Percentiles rank a stretch among this genome's conserved stretches.
Conservation (phyloP, 2,797 vertebrate genomes). For the Danio aesculapii region DNA sequence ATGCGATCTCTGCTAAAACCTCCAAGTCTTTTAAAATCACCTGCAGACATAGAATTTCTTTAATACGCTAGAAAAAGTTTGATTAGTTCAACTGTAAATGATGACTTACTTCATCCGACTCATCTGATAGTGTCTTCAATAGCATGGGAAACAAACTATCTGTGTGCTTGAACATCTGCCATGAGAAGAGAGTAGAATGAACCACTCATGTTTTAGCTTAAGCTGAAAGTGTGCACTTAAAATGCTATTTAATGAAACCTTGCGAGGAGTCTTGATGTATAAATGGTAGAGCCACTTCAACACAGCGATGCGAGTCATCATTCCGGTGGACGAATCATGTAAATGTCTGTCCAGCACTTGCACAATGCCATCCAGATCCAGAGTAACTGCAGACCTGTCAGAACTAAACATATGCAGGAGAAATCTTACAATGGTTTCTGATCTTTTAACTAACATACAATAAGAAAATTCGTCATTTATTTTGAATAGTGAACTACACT, state of each 20-base stretch:
- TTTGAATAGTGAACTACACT: no score
- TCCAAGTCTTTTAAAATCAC: constrained; percentile 97
- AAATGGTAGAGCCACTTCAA: constrained; percentile 98
- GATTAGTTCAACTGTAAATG: not conserved
- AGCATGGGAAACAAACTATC: constrained; percentile 97
- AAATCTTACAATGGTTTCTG: not conserved
- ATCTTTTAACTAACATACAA: not conserved
- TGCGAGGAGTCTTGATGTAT: constrained; percentile 97
- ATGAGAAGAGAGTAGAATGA: constrained; percentile 52
- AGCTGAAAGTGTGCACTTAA: not conserved
- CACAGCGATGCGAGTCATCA: constrained; percentile 98
- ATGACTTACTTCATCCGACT: constrained; percentile 91
- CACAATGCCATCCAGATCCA: constrained; percentile 97
- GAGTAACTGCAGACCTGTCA: constrained; percentile 84
- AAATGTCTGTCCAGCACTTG: constrained; percentile 95
- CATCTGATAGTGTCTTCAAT: constrained; percentile 93
- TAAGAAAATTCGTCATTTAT: not conserved
- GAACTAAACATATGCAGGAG: constrained; percentile 63
- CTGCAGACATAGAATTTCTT: constrained; percentile 64
- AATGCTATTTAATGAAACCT: constrained; percentile 68
- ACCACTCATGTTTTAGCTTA: not conserved
- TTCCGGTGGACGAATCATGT: constrained; percentile 89
- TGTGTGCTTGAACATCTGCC: constrained; percentile 95
- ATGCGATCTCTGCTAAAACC: constrained; percentile 95
- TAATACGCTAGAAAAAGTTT: not conserved